Percentiles rank a stretch among this genome's conserved stretches.
phyloP scores from a whole-genome alignment of 2,113 vertebrate species.

The Rattus norvegicus region GRCr8 NC_086034.1:85647001-85647500 shows the following conservation, averaged over 20 bases:
- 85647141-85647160: neutral
- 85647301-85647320: neutral
- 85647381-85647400: slow-evolving; percentile 54
- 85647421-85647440: slow-evolving; percentile 64
- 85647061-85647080: neutral
- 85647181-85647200: neutral
- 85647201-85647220: slow-evolving; percentile 8
- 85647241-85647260: neutral
- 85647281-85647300: neutral
- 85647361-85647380: slow-evolving; percentile 61
- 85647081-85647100: neutral
- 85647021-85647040: neutral
- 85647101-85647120: neutral
- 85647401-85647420: slow-evolving; percentile 40
- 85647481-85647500: slow-evolving; percentile 8
- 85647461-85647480: slow-evolving; percentile 78
- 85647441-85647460: slow-evolving; percentile 69
- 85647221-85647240: neutral
- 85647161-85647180: neutral
- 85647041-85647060: neutral
- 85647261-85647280: neutral
- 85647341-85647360: slow-evolving; percentile 37
- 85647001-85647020: neutral
- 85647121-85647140: neutral
- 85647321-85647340: neutral